Conservation (phyloP, 2,888 invertebrate species). For the Agriotes lineatus region DNA sequence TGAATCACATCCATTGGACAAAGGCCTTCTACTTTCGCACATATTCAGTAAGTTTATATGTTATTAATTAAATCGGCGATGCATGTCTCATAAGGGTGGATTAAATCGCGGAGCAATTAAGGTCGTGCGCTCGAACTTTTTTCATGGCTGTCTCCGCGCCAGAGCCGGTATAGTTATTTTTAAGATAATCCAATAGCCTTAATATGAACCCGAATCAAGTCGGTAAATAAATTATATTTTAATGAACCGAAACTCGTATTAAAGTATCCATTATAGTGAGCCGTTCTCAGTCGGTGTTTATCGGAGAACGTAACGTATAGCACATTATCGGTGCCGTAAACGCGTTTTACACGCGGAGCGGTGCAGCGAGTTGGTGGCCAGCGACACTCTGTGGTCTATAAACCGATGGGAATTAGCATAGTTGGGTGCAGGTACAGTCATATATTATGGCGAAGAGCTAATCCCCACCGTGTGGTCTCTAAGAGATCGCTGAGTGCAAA, state of each 20-base stretch:
- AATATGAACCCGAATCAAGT: constrained; percentile 7
- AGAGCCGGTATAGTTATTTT: constrained; percentile 18
- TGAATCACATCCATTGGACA: too few species aligned
- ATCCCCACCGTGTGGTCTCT: constrained; percentile 43
- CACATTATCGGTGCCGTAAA: constrained; percentile 37
- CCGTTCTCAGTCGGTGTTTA: constrained; percentile 24
- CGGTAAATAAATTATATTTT: constrained; percentile 23
- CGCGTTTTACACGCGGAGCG: constrained; percentile 28
- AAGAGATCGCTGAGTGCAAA: constrained; percentile 51
- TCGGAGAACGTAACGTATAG: constrained; percentile 25
- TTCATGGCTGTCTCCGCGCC: neutral
- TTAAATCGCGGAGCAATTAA: neutral
- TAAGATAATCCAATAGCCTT: constrained; percentile 12
- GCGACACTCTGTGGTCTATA: constrained; percentile 35
- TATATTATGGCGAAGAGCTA: constrained; percentile 47
- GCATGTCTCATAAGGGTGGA: too few species aligned
- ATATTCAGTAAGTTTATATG: too few species aligned
- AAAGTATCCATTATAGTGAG: constrained; percentile 17
- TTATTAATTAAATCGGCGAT: too few species aligned
- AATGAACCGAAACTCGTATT: constrained; percentile 22
- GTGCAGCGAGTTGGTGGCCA: constrained; percentile 25
- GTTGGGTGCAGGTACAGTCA: constrained; percentile 46
- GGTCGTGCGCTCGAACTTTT: neutral
- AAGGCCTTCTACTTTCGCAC: too few species aligned
- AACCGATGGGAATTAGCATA: constrained; percentile 43